Evolutionary conservation across 2,888 invertebrate species (phyloP).

Genomic region (Portevinia maculata): DNA sequence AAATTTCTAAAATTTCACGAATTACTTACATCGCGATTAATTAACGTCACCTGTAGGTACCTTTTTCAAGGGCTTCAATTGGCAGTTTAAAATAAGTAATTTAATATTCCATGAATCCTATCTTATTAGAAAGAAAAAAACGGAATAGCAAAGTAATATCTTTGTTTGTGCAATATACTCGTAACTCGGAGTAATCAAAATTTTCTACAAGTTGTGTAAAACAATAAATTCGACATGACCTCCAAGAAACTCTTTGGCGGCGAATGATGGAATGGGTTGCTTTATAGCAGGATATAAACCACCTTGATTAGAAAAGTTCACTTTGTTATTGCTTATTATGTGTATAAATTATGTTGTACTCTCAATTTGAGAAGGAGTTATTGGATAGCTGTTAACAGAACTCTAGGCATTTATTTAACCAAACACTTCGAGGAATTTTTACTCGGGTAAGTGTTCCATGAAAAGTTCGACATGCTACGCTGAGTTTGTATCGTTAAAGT

Average conservation of each 20-base stretch:
- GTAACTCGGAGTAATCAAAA: slow-evolving; percentile 54
- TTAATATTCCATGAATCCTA: slow-evolving; percentile 12
- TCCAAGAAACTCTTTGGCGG: slow-evolving; percentile 46
- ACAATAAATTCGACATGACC: slow-evolving; percentile 51
- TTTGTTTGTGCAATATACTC: slow-evolving; percentile 46
- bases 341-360: slow-evolving; percentile 64
- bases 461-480: not conserved
- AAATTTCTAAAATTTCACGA: not conserved
- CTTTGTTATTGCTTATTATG: slow-evolving; percentile 66
- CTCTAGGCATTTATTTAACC: slow-evolving; percentile 40
- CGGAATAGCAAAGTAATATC: slow-evolving; percentile 19
- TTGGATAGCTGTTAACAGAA: slow-evolving; percentile 52
- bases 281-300: slow-evolving; percentile 50
- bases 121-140: slow-evolving; percentile 32
- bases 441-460: slow-evolving; percentile 15
- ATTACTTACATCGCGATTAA: too few relatives aligned
- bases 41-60: too few relatives aligned
- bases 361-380: slow-evolving; percentile 42
- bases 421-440: slow-evolving; percentile 3
- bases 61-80: too few relatives aligned
- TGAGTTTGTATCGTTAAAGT: slow-evolving; percentile 2
- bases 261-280: slow-evolving; percentile 21
- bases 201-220: slow-evolving; percentile 53
- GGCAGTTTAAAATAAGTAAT: too few relatives aligned
- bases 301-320: slow-evolving; percentile 72